Evolutionary conservation across 2,113 vertebrate genomes (phyloP).

Genomic region (Astur gentilis): DNA sequence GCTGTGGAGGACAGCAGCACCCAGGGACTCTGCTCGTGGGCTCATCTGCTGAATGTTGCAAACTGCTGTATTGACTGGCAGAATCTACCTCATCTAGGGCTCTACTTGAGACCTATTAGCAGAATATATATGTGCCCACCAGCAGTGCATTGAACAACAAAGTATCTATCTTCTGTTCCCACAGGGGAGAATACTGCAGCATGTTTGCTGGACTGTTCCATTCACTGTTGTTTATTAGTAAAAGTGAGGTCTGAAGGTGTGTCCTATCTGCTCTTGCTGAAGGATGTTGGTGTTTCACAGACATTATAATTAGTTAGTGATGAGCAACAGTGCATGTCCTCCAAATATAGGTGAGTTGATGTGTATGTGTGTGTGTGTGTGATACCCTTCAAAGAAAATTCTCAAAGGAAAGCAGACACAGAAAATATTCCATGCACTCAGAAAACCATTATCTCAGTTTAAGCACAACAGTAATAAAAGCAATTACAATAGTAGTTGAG

Average conservation of each 20-base stretch:
- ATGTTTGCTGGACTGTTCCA: rapidly evolving
- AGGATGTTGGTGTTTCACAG: neutral
- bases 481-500: neutral
- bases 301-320: rapidly evolving
- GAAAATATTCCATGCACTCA: neutral
- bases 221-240: neutral
- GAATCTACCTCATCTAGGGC: neutral
- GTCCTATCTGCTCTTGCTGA: neutral
- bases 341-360: neutral
- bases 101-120: neutral
- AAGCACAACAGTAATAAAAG: neutral
- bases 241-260: neutral
- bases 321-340: neutral
- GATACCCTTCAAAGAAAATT: neutral
- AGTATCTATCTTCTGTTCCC: neutral
- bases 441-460: neutral
- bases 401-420: neutral
- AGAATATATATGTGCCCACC: no score
- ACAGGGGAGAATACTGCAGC: neutral
- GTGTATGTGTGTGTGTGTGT: no score
- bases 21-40: neutral
- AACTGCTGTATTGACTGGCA: rapidly evolving
- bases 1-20: neutral
- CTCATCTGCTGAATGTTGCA: neutral
- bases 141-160: neutral